These are phyloP conservation scores for Poecilia picta DNA, from an alignment of 2,797 vertebrate species.

Conservation along the genomic window DNA sequence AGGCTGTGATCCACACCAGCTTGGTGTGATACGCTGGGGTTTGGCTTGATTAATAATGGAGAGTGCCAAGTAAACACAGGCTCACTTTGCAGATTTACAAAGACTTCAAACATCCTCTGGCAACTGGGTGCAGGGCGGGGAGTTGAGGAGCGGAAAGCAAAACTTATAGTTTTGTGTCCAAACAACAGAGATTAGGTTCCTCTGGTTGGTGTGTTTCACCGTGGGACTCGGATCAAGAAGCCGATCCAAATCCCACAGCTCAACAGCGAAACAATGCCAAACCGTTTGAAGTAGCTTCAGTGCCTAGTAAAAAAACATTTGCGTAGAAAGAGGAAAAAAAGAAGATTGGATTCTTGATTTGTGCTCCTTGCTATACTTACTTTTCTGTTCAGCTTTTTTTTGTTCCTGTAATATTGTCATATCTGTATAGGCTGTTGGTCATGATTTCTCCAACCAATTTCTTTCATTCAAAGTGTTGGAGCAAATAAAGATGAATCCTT, in stretches of 20 bases:
- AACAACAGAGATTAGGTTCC: constrained; percentile 10
- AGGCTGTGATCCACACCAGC: constrained; percentile 55
- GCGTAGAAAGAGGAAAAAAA: background rate
- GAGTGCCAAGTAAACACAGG: constrained; percentile 56
- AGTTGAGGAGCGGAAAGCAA: background rate
- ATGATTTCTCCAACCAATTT: background rate
- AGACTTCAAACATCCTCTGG: constrained; percentile 39
- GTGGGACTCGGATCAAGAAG: background rate
- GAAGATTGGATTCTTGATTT: background rate
- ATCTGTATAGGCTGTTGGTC: background rate
- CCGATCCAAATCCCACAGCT: constrained; percentile 28
- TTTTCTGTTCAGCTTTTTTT: background rate
- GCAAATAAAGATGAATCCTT: background rate
- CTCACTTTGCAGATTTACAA: constrained; percentile 38
- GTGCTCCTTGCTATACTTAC: background rate
- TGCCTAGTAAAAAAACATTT: background rate
- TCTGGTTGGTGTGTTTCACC: constrained; percentile 16
- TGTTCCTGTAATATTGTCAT: background rate
- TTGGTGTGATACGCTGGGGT: constrained; percentile 47
- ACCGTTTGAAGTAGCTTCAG: constrained; percentile 29
- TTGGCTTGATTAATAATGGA: constrained; percentile 55
- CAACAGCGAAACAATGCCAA: constrained; percentile 13
- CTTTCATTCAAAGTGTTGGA: background rate
- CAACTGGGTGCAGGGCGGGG: constrained; percentile 3
- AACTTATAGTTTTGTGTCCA: constrained; percentile 26